Percentiles rank a stretch among this genome's conserved stretches.
Evolutionary conservation across 2,888 invertebrate genomes (phyloP).

Genomic region (Criorhina ranunculi): DNA sequence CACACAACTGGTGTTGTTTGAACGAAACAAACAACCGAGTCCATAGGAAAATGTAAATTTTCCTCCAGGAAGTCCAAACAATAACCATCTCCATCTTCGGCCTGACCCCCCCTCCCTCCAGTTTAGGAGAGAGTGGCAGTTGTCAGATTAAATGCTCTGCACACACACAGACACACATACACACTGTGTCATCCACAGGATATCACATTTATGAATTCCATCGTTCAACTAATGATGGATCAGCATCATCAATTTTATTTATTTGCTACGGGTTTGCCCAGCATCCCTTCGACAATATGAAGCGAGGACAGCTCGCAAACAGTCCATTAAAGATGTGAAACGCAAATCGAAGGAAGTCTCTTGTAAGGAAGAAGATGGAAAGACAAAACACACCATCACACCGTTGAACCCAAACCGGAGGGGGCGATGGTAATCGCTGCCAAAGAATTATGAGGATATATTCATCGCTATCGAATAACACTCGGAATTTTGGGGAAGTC

Average conservation of each 20-base stretch:
- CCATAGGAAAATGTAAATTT: slow-evolving; percentile 72
- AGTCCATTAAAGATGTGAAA: slow-evolving; percentile 73
- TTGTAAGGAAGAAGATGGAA: slow-evolving; percentile 65
- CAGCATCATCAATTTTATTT: slow-evolving; percentile 78
- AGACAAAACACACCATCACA: slow-evolving; percentile 46
- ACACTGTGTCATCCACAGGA: slow-evolving; percentile 41
- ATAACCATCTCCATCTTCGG: slow-evolving; percentile 61
- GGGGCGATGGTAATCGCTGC: slow-evolving; percentile 43
- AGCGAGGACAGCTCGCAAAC: slow-evolving; percentile 31
- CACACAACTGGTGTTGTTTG: slow-evolving; percentile 64
- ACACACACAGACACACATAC: slow-evolving; percentile 7
- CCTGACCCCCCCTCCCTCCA: not conserved
- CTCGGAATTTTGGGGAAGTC: slow-evolving; percentile 62
- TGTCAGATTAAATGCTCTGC: slow-evolving; percentile 65
- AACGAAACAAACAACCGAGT: slow-evolving; percentile 63
- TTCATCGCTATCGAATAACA: slow-evolving; percentile 76
- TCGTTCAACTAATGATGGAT: slow-evolving; percentile 77
- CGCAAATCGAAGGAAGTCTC: slow-evolving; percentile 67
- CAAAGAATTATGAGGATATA: slow-evolving; percentile 69
- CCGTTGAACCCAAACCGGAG: not conserved
- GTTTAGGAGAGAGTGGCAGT: slow-evolving; percentile 36
- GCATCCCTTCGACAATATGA: not conserved
- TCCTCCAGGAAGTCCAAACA: slow-evolving; percentile 72
- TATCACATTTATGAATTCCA: slow-evolving; percentile 74
- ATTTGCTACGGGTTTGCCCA: slow-evolving; percentile 64